A percentile compares a stretch with the other conserved stretches of the same genome.
phyloP scores from a whole-genome alignment of 2,113 vertebrate genomes.

The Pteropus alecto region DNA sequence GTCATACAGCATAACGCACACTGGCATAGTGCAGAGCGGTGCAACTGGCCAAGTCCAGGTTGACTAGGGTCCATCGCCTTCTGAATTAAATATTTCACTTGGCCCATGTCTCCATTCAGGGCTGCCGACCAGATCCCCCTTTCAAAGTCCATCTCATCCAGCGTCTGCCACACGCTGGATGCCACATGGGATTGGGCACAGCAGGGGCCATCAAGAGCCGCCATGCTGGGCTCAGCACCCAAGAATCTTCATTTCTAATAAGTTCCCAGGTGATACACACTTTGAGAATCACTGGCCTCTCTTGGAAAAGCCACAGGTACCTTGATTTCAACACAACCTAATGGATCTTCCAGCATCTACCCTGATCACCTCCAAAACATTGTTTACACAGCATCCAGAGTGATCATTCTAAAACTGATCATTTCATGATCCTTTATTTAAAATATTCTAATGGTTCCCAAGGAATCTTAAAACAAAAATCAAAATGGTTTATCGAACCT shows the following conservation, averaged over 20 bases:
- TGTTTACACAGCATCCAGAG: not conserved
- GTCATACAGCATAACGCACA: constrained; percentile 84
- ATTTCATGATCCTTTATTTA: not conserved
- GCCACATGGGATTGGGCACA: no score
- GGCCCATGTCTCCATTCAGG: constrained; percentile 87
- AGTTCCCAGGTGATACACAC: not conserved
- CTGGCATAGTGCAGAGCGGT: constrained; percentile 95
- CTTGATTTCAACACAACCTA: constrained; percentile 11
- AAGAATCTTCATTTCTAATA: not conserved
- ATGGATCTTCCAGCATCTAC: not conserved
- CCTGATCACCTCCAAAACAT: not conserved
- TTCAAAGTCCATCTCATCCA: no score
- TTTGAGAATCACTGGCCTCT: not conserved
- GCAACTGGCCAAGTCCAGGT: constrained; percentile 87
- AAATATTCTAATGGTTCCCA: constrained; percentile 1
- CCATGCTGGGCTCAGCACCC: no score
- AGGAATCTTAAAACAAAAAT: not conserved
- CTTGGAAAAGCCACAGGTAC: not conserved
- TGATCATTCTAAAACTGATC: not conserved
- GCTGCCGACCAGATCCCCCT: constrained; percentile 93
- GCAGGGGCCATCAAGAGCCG: no score
- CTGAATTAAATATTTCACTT: constrained; percentile 84
- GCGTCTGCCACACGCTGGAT: no score
- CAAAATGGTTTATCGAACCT: not conserved
- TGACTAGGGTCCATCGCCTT: constrained; percentile 85